Conservation (phyloP, 2,888 invertebrate species). For the Apamea epomidion region DNA sequence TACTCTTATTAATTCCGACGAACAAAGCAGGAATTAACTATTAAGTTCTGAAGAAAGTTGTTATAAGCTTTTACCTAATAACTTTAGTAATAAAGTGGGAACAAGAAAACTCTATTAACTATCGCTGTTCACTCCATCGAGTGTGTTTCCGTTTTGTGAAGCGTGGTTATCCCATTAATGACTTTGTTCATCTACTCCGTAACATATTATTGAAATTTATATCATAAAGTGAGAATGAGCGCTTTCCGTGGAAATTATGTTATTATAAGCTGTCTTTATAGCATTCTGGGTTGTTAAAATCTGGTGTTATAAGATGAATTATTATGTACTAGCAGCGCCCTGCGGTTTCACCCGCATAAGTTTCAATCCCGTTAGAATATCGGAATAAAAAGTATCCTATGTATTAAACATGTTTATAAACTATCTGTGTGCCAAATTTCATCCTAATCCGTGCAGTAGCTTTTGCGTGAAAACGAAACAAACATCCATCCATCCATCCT, state of each 20-base stretch:
- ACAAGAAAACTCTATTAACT: conserved; percentile 77
- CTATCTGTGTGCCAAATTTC: too few species aligned
- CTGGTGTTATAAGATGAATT: conserved; percentile 6
- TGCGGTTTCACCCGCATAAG: too few species aligned
- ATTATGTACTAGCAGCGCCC: neutral
- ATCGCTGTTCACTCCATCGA: conserved; percentile 67
- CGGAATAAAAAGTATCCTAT: too few species aligned
- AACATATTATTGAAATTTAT: conserved; percentile 69
- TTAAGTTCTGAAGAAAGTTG: conserved; percentile 25
- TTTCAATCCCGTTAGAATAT: too few species aligned
- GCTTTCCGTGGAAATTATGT: conserved; percentile 45
- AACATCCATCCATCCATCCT: too few species aligned
- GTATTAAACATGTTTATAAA: too few species aligned
- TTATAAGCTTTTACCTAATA: conserved; percentile 40
- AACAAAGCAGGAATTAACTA: conserved; percentile 7
- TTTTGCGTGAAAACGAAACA: too few species aligned
- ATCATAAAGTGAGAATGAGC: conserved; percentile 47
- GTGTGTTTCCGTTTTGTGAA: conserved; percentile 66
- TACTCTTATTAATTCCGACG: neutral
- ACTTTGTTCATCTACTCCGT: conserved; percentile 60
- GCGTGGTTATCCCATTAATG: conserved; percentile 69
- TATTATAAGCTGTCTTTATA: conserved; percentile 45
- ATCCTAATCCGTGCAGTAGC: too few species aligned
- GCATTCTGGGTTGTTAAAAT: conserved; percentile 30
- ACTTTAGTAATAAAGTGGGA: conserved; percentile 48